These are phyloP conservation scores for Lasioglossum pauxillum DNA, from an alignment of 2,888 invertebrate genomes.

Conservation along the genomic window DNA sequence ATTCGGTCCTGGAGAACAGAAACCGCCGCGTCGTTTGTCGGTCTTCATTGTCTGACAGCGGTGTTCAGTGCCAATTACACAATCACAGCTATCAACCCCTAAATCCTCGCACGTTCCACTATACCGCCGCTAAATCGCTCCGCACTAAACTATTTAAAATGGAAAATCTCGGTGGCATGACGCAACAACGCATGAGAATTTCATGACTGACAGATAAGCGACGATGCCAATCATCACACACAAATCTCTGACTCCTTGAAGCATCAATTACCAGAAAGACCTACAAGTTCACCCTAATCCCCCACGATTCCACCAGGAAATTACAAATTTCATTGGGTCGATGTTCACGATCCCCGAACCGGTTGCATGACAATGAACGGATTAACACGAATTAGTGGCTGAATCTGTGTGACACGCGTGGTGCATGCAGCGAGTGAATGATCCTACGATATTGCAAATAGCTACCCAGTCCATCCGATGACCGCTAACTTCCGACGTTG, in stretches of 20 bases:
- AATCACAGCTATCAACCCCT: not conserved
- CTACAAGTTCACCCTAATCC: not conserved
- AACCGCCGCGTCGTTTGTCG: not conserved
- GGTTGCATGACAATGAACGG: not conserved
- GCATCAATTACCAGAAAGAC: not conserved
- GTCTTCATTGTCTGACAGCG: not conserved
- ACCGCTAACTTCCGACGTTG: slow-evolving; percentile 10
- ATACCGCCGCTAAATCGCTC: not conserved
- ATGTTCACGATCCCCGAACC: not conserved
- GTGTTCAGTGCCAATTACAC: not conserved
- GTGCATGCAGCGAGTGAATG: slow-evolving; percentile 6
- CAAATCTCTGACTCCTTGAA: not conserved
- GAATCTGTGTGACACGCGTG: not conserved
- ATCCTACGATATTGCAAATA: not conserved
- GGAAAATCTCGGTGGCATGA: not conserved
- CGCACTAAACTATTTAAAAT: not conserved
- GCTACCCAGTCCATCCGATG: slow-evolving; percentile 9
- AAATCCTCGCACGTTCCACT: not conserved
- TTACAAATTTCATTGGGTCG: not conserved
- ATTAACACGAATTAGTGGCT: not conserved
- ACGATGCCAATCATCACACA: not conserved
- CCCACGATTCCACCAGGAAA: not conserved
- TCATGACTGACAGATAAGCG: not conserved
- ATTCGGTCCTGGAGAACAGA: not conserved
- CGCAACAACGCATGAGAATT: not conserved